A percentile compares a stretch with the other conserved stretches of the same genome.
Evolutionary conservation across 2,888 invertebrate genomes (phyloP).

Genomic region (Calliscelio sp.): DNA sequence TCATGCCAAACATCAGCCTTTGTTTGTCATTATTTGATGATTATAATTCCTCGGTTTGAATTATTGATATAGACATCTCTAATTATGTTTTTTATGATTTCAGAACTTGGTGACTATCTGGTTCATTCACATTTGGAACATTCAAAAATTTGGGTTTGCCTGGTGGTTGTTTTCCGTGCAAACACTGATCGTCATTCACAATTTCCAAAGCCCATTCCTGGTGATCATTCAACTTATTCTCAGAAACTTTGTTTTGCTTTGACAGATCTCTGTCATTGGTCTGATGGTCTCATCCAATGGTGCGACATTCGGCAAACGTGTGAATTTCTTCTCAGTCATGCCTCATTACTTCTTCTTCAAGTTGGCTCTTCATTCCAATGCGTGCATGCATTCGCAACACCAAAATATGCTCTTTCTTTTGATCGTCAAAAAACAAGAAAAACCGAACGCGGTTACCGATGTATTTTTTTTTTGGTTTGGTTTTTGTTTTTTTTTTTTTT

Average conservation of each 20-base stretch:
- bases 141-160: neutral
- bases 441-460: neutral
- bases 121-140: too few relatives aligned
- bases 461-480: too few relatives aligned
- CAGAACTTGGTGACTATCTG: too few relatives aligned
- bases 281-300: slow-evolving; percentile 27
- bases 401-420: slow-evolving; percentile 12
- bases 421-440: neutral
- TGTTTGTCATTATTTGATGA: neutral
- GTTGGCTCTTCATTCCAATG: slow-evolving; percentile 45
- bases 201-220: slow-evolving; percentile 47
- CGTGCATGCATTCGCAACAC: slow-evolving; percentile 57
- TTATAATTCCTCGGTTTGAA: neutral
- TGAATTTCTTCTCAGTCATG: slow-evolving; percentile 35
- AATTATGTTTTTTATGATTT: too few relatives aligned
- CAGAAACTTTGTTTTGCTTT: too few relatives aligned
- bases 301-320: slow-evolving; percentile 54
- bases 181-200: slow-evolving; percentile 49
- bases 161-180: slow-evolving; percentile 70
- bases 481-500: too few relatives aligned
- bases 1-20: slow-evolving; percentile 70
- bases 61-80: too few relatives aligned
- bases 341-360: slow-evolving; percentile 14
- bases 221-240: slow-evolving; percentile 28
- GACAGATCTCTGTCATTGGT: slow-evolving; percentile 23